phyloP scores from a whole-genome alignment of 2,113 vertebrate genomes.

The Silurus meridionalis region DNA sequence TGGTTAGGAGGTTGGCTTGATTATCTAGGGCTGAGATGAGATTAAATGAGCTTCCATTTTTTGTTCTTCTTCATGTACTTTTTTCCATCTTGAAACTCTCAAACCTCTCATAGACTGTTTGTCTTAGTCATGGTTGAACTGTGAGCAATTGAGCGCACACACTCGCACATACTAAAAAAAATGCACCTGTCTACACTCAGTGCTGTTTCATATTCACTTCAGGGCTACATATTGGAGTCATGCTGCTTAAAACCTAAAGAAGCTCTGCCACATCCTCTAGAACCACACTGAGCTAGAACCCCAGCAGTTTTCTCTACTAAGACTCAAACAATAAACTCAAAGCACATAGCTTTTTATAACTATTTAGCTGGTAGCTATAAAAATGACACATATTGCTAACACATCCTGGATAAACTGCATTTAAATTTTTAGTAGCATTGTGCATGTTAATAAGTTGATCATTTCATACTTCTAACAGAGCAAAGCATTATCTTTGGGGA shows the following conservation, averaged over 20 bases:
- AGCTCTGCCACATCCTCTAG: not conserved
- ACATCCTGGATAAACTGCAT: not conserved
- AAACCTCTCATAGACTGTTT: not conserved
- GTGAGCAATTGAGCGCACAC: constrained; percentile 16
- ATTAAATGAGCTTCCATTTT: not conserved
- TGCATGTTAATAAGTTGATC: not conserved
- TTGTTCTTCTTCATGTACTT: not conserved
- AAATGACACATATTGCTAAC: not conserved
- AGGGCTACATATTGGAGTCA: not conserved
- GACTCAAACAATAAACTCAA: not conserved
- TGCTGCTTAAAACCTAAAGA: not conserved
- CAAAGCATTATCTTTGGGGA: not conserved
- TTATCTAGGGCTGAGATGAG: not conserved
- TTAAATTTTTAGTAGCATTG: not conserved
- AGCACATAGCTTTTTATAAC: not conserved
- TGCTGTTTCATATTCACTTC: not conserved
- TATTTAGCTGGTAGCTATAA: not conserved
- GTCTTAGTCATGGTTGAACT: constrained; percentile 48
- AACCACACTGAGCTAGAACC: not conserved
- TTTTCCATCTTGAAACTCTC: not conserved
- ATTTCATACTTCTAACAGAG: not conserved
- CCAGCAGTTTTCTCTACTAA: not conserved
- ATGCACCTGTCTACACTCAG: constrained; percentile 57
- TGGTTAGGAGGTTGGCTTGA: not conserved
- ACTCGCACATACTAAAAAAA: constrained; percentile 22